These are phyloP conservation scores for Dolichomitus sp. DNA, from an alignment of 2,888 invertebrate species.

Conservation along the genomic window DNA sequence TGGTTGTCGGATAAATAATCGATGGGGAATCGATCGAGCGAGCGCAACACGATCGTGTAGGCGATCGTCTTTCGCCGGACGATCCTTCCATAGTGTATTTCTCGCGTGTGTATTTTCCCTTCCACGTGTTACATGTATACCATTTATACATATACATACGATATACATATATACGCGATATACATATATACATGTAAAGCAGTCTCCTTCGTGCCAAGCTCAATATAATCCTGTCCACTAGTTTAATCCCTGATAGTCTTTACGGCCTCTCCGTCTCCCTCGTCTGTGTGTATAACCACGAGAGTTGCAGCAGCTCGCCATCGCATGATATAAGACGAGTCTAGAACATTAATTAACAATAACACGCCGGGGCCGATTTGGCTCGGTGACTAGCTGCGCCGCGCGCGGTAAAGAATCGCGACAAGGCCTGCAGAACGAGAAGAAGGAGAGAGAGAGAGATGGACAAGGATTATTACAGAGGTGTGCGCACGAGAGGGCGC, in stretches of 20 bases:
- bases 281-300: conserved; percentile 16
- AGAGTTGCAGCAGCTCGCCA: not conserved
- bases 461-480: conserved; percentile 5
- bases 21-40: conserved; percentile 53
- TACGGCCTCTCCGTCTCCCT: conserved; percentile 33
- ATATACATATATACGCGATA: not conserved
- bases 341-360: conserved; percentile 79
- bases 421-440: conserved; percentile 59
- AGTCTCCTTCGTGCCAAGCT: conserved; percentile 50
- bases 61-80: conserved; percentile 48
- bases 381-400: conserved; percentile 42
- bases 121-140: not conserved
- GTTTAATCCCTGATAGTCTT: conserved; percentile 58
- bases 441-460: conserved; percentile 22
- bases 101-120: conserved; percentile 1
- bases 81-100: not conserved
- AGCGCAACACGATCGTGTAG: conserved; percentile 57
- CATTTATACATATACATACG: conserved; percentile 5
- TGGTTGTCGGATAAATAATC: conserved; percentile 60
- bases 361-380: conserved; percentile 75
- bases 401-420: conserved; percentile 69
- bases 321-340: conserved; percentile 69
- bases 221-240: conserved; percentile 57
- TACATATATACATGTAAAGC: not conserved
- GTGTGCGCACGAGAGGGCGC: conserved; percentile 16